These are phyloP conservation scores for Chloebia gouldiae DNA, from an alignment of 2,113 vertebrate species.

Conservation along the genomic window DNA sequence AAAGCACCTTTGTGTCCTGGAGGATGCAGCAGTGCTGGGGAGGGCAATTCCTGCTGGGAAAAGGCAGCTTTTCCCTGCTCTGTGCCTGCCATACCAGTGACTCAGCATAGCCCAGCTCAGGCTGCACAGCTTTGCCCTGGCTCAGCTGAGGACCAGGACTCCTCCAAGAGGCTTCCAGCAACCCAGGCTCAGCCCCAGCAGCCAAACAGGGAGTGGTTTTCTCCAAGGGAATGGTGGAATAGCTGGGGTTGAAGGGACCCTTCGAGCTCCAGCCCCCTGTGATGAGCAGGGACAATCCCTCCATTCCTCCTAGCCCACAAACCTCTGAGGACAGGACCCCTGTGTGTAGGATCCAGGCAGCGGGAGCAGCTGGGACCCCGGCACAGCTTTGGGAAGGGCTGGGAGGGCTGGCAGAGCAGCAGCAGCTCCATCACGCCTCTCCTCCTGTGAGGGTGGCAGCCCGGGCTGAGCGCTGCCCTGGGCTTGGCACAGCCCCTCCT, in stretches of 20 bases:
- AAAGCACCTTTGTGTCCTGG: neutral
- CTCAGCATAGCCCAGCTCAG: neutral
- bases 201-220: rapidly evolving
- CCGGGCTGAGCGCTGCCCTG: neutral
- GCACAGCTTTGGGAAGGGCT: neutral
- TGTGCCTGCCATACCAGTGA: neutral
- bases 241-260: neutral
- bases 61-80: neutral
- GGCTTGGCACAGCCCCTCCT: neutral
- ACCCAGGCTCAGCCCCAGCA: neutral
- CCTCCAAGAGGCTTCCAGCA: neutral
- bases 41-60: neutral
- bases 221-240: no score
- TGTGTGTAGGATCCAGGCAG: neutral
- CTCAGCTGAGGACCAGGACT: neutral
- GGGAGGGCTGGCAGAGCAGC: neutral
- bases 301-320: neutral
- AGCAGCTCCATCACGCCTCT: neutral
- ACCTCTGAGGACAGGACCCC: neutral
- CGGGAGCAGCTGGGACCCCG: neutral
- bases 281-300: neutral
- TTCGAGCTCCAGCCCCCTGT: neutral
- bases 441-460: no score
- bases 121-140: neutral
- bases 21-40: neutral